Base-by-base conservation (phyloP, 2,113 vertebrate genomes). In the Trochalopteron elliotii region DNA sequence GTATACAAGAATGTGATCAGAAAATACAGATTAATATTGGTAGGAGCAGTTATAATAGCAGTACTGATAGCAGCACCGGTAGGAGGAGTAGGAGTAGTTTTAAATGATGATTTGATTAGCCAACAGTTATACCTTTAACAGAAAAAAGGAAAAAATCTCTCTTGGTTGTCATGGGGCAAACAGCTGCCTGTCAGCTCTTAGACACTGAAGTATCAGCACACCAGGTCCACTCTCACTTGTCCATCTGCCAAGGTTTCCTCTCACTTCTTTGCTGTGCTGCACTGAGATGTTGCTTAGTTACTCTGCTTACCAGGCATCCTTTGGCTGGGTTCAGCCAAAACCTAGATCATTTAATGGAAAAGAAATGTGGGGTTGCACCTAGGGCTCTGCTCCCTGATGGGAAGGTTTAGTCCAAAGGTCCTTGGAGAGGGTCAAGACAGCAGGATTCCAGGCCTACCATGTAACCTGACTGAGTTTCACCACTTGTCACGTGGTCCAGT, bases 141-240 rank as follows among this genome's bases (percentile, higher is more conserved):
- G 37, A n/a, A 13, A 21, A 15, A 56, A 27, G 5, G 8, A 1
- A 3, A 14, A 55, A 39, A 5, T 13, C 14, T 33, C 19, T 42
- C 7, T 25, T 42, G 16, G 22, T 40, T 23, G 8, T 22, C 67
- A 37, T 11, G 0, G 0, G 37, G n/a, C 45, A 70, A 65, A 49
- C 16, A 61, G 28, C 19, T 88, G 23, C 18, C 49, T 76, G 53
- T 24, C n/a, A 39, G 37, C 37, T 39, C 37, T 39, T 39, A 61
- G 33, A 50, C 9, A 16, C 23, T n/a, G 47, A 70, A 44, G 8
- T 17, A 57, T 39, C 69, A 22, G 12, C 14, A 35, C 22, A 30
- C 2, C 75, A 74, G 21, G 52, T 75, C 37, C 45, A 30, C 9
- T 18, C 65, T 67, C 31, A 15, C 11, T 40, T 75, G 12, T 16